Conservation (phyloP, 2,113 vertebrate genomes). For the Odocoileus hemionus region DNA sequence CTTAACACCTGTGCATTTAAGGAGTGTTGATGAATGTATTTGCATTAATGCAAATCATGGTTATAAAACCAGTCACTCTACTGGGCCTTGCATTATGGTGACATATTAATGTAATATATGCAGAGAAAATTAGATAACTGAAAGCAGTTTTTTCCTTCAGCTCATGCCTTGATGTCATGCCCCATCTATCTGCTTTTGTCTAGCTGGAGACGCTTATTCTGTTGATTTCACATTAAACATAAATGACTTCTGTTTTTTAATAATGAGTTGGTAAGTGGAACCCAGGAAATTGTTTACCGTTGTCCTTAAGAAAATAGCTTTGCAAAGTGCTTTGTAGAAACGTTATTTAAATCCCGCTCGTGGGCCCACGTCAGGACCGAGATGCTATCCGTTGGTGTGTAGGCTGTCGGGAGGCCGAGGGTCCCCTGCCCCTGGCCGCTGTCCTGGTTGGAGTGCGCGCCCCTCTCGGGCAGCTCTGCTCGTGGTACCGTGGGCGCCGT, state of each 20-base stretch:
- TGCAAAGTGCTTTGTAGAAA: neutral
- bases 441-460: neutral
- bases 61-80: neutral
- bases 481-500: neutral
- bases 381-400: fast-evolving
- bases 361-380: neutral
- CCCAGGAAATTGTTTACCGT: neutral
- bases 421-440: neutral
- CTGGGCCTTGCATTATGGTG: neutral
- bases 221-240: neutral
- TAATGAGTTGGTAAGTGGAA: neutral
- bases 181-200: neutral
- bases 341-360: neutral
- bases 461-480: neutral
- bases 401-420: no score
- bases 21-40: neutral
- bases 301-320: neutral
- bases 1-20: neutral
- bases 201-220: neutral
- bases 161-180: neutral
- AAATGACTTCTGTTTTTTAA: neutral
- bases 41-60: neutral
- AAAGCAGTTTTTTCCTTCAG: neutral
- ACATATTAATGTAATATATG: neutral
- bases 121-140: neutral